Evolutionary conservation across 2,797 vertebrate genomes (phyloP).

Genomic region (Lacerta viridis): DNA sequence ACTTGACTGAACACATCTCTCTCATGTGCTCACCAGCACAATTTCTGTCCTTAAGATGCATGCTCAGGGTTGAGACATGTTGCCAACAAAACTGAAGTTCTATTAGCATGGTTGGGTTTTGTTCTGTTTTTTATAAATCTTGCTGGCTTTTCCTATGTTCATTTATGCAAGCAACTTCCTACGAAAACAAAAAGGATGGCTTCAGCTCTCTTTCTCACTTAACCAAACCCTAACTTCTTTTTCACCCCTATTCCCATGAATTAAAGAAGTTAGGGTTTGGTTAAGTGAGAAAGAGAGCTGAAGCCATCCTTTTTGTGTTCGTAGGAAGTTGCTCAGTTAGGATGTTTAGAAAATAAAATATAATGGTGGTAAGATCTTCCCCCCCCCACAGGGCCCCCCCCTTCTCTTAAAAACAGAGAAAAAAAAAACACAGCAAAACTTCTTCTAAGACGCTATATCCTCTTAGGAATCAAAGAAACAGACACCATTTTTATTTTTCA

Average conservation of each 20-base stretch:
- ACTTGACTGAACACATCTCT: not conserved
- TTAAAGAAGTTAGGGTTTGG: not conserved
- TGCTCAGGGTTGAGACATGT: not conserved
- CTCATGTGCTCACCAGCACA: not conserved
- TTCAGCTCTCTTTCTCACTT: not conserved
- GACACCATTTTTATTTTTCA: too few species aligned
- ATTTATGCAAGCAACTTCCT: not conserved
- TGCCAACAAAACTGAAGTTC: not conserved
- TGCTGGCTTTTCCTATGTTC: not conserved
- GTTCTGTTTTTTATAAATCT: not conserved
- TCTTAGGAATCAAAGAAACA: too few species aligned
- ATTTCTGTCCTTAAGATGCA: not conserved
- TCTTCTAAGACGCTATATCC: too few species aligned
- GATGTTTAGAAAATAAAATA: not conserved
- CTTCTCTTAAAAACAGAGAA: too few species aligned
- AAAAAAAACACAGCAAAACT: too few species aligned
- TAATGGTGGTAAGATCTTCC: too few species aligned
- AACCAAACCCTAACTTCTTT: constrained; percentile 5
- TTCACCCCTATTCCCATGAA: not conserved
- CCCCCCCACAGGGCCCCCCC: too few species aligned
- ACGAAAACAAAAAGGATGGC: not conserved
- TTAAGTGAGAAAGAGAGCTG: too few species aligned
- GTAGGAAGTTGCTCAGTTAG: too few species aligned
- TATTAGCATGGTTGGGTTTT: not conserved
- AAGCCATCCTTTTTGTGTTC: too few species aligned